phyloP scores from a whole-genome alignment of 2,113 vertebrate genomes.

The Thamnophis sirtalis region DNA sequence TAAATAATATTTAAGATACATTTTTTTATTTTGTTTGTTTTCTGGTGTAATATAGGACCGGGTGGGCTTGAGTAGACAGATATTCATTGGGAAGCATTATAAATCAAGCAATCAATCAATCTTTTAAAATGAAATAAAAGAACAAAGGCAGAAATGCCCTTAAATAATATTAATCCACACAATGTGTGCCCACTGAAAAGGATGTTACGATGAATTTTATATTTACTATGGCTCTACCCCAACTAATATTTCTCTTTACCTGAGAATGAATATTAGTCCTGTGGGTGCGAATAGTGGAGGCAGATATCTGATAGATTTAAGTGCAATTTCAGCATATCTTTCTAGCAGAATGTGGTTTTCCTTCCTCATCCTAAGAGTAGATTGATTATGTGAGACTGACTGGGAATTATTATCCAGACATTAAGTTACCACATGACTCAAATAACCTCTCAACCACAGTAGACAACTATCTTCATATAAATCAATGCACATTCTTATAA shows the following conservation, averaged over 20 bases:
- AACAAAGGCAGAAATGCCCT: background rate
- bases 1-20: background rate
- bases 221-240: constrained; percentile 27
- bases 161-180: background rate
- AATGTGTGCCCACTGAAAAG: background rate
- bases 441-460: constrained; percentile 32
- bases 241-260: constrained; percentile 36
- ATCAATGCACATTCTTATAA: constrained; percentile 3
- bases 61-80: background rate
- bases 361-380: constrained; percentile 24
- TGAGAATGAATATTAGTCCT: constrained; percentile 50
- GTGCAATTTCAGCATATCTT: constrained; percentile 39
- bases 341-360: constrained; percentile 41
- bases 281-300: constrained; percentile 36
- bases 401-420: constrained; percentile 41
- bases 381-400: constrained; percentile 14
- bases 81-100: background rate
- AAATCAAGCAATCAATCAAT: background rate
- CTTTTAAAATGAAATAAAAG: background rate
- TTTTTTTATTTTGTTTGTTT: background rate
- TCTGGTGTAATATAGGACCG: background rate
- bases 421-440: constrained; percentile 39
- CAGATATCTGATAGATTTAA: constrained; percentile 35
- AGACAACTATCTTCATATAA: constrained; percentile 38
- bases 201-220: background rate